These are phyloP conservation scores for Scleropages formosus DNA, from an alignment of 2,797 vertebrate genomes.

Conservation along the genomic window DNA sequence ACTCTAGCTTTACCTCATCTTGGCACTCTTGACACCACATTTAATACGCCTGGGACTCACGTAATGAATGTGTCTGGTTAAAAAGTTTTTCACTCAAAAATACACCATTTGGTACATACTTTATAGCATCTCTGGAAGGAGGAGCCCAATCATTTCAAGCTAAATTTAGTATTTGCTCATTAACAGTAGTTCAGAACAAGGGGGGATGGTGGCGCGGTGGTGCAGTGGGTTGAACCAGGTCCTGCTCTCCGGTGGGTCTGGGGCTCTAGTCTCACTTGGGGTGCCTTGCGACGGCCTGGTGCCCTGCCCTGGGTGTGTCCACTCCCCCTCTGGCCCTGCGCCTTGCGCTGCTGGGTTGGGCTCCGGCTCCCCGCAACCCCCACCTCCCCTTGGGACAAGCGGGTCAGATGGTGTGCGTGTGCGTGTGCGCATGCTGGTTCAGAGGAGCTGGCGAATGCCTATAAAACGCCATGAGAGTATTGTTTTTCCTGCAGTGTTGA, in stretches of 20 bases:
- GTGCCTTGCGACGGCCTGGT: too few relatives aligned
- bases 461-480: not conserved
- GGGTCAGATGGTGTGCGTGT: too few relatives aligned
- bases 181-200: not conserved
- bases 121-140: not conserved
- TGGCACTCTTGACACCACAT: not conserved
- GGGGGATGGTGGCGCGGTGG: too few relatives aligned
- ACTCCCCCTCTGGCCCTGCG: too few relatives aligned
- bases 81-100: slow-evolving; percentile 9
- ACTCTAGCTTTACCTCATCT: not conserved
- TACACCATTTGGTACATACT: slow-evolving; percentile 1
- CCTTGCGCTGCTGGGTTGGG: too few relatives aligned
- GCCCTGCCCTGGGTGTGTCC: too few relatives aligned
- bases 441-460: not conserved
- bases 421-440: too few relatives aligned
- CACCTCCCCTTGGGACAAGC: too few relatives aligned
- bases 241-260: too few relatives aligned
- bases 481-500: slow-evolving; percentile 1
- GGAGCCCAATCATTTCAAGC: not conserved
- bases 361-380: too few relatives aligned
- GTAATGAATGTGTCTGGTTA: not conserved
- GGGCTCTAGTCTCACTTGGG: too few relatives aligned
- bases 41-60: not conserved
- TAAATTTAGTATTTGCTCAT: not conserved
- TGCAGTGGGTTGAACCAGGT: too few relatives aligned